Conservation (phyloP, 1,140 invertebrate genomes). For the Monomorium pharaonis region DNA sequence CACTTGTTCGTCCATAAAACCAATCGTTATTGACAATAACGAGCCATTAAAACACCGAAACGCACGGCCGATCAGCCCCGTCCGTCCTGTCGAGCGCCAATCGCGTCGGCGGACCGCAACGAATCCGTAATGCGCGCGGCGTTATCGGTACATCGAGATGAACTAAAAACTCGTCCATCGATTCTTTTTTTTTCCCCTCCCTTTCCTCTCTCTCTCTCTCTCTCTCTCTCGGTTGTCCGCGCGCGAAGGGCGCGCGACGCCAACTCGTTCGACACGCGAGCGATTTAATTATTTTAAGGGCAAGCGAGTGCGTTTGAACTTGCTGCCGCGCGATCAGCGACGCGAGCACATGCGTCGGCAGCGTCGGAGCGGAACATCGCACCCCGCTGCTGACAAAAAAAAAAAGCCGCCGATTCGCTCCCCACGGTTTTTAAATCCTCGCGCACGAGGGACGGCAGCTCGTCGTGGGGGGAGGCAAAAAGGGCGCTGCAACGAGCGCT, state of each 20-base stretch:
- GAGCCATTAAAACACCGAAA: constrained; percentile 71
- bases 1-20: constrained; percentile 68
- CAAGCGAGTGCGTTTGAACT: constrained; percentile 57
- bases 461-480: constrained; percentile 19
- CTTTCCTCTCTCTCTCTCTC: background rate
- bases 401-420: constrained; percentile 64
- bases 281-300: constrained; percentile 67
- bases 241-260: constrained; percentile 4
- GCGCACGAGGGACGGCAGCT: constrained; percentile 24
- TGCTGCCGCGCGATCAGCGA: constrained; percentile 3
- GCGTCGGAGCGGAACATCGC: constrained; percentile 60
- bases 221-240: background rate
- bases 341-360: background rate
- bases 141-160: constrained; percentile 27
- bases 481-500: background rate
- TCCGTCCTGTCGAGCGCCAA: background rate
- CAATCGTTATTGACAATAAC: constrained; percentile 76
- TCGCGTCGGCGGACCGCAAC: constrained; percentile 54
- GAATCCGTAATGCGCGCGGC: constrained; percentile 54
- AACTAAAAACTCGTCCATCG: constrained; percentile 51
- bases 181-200: constrained; percentile 11
- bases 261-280: constrained; percentile 31
- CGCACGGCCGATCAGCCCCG: background rate
- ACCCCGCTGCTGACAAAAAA: constrained; percentile 45
- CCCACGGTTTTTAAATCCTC: constrained; percentile 64